A percentile compares a stretch with the other conserved stretches of the same genome.
These are phyloP conservation scores for Geophilus truncorum DNA, from an alignment of 2,888 invertebrate genomes.

Conservation along the genomic window DNA sequence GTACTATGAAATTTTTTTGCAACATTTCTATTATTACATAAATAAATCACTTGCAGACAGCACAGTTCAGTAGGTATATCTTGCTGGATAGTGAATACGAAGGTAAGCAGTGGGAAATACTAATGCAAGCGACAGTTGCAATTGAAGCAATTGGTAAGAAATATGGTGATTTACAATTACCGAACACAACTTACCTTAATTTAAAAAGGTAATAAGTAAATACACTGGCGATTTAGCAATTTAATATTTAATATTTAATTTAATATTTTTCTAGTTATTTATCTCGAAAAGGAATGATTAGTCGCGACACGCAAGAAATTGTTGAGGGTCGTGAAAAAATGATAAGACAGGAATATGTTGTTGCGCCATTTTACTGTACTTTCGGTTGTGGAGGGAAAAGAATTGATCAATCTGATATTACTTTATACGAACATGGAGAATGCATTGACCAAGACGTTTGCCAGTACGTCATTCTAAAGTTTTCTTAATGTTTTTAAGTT, in stretches of 20 bases:
- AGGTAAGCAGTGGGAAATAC: background rate
- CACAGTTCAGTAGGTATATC: constrained; percentile 25
- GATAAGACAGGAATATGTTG: background rate
- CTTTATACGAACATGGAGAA: constrained; percentile 6
- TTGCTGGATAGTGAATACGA: constrained; percentile 29
- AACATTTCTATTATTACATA: background rate
- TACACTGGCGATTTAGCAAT: no score
- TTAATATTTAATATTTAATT: background rate
- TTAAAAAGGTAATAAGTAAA: background rate
- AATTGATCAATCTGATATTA: background rate
- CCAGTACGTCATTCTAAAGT: background rate
- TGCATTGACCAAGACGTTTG: constrained; percentile 20
- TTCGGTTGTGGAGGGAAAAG: constrained; percentile 25
- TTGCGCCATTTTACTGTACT: constrained; percentile 28
- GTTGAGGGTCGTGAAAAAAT: background rate
- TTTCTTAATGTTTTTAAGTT: no score
- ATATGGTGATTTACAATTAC: constrained; percentile 30
- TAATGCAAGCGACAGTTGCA: background rate
- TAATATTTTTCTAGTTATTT: constrained; percentile 2
- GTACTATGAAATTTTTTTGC: no score
- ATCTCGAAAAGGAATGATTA: constrained; percentile 3
- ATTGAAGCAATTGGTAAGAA: constrained; percentile 1
- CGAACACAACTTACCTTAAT: constrained; percentile 5
- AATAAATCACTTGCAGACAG: background rate
- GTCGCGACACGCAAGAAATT: constrained; percentile 27